phyloP scores from a whole-genome alignment of 1,140 invertebrate genomes.

The Cherax destructor region DNA sequence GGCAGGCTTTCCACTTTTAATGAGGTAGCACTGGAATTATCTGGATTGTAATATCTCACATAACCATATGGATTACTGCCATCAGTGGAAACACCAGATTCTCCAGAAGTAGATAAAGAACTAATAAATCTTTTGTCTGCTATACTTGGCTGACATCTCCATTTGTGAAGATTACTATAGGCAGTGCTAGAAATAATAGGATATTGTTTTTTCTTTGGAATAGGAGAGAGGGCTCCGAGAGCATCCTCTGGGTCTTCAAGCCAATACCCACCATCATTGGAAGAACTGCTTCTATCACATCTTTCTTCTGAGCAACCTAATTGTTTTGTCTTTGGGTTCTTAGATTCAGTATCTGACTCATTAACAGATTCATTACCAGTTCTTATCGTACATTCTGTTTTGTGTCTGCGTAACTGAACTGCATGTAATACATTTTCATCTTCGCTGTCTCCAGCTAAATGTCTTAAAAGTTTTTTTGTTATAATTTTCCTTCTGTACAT shows the following conservation, averaged over 20 bases:
- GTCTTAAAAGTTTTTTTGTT: constrained; percentile 45
- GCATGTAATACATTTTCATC: constrained; percentile 21
- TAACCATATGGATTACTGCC: constrained; percentile 62
- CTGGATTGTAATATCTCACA: constrained; percentile 50
- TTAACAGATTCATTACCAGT: constrained; percentile 27
- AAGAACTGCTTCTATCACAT: constrained; percentile 30
- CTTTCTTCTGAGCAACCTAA: constrained; percentile 6
- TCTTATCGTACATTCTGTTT: constrained; percentile 46
- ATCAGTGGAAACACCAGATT: constrained; percentile 53
- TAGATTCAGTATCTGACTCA: constrained; percentile 29
- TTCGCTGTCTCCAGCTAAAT: constrained; percentile 41
- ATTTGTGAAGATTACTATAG: constrained; percentile 47
- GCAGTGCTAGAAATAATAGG: background rate
- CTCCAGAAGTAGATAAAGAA: constrained; percentile 46
- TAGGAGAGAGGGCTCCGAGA: constrained; percentile 1
- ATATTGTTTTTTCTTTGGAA: constrained; percentile 41
- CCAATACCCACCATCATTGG: constrained; percentile 40
- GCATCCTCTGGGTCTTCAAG: background rate
- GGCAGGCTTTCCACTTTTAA: background rate
- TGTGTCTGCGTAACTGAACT: constrained; percentile 37
- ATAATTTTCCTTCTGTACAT: constrained; percentile 55
- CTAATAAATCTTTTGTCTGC: constrained; percentile 6
- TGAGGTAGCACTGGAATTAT: background rate
- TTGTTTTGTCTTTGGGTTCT: background rate
- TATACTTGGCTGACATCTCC: constrained; percentile 26